Base-by-base conservation (phyloP, 1,140 invertebrate species). In the Drosophila parvula region DNA sequence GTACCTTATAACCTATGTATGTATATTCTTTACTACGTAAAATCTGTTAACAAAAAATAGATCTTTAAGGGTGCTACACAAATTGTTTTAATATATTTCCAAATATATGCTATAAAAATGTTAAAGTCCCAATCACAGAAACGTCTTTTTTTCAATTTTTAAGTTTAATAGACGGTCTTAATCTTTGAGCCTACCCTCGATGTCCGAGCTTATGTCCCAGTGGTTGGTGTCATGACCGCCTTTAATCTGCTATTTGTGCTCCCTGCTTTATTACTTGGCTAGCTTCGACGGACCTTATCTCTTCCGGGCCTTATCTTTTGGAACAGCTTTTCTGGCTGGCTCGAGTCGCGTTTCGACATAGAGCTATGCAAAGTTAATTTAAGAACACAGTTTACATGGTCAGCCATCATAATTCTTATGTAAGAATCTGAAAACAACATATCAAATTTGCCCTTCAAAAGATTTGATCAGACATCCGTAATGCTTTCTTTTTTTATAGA, bases 251-350 rank as follows among this genome's bases (percentile, higher is more conserved):
- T 64, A 27, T 44, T 9, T 32, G 32, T 55, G 55, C 18, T 32
- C 18, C 47, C 30, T 32, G 45, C 58, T 40, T 16, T 22, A 28
- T 36, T 34, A 44, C 53, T 71, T 30, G n/a, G n/a, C 5, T 30
- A 10, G 53, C 11, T 36, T 44, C 14, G 30, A 8, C 27, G 12
- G 38, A 22, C 61, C 53, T 71, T 71, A 71, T 71, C 68, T 71
- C 68, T 71, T 71, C 68, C 68, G 55, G 18, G 36, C 22, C 41
- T 50, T 59, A 71, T 71, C 69, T n/a, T 27, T n/a, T 45, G 50
- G 41, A 9, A 2, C 18, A 70, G 67, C 48, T 55, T 45, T 1
- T 67, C 28, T 41, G 44, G 34, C 22, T 50, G 34, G 18, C 51
- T 67, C 5, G 8, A 40, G 30, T 64, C 28, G 16, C 36, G 34